Base-by-base conservation (phyloP, 1,140 invertebrate genomes). In the Cotesia glomerata region DNA sequence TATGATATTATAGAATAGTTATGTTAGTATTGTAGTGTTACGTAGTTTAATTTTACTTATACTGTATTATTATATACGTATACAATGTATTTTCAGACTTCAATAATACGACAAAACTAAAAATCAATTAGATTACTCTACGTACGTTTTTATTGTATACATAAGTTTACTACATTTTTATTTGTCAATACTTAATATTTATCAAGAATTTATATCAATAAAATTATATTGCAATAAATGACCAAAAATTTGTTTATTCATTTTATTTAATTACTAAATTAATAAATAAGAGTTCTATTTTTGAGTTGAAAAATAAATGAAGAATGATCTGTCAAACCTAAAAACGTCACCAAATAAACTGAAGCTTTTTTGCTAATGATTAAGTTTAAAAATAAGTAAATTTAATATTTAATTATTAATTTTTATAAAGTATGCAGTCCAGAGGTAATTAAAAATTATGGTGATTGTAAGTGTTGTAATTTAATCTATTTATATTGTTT, bases 121-220 rank as follows among this genome's bases (percentile, higher is more conserved):
- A 11, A 11, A 45, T 45, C 39, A 45, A 45, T 45, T 45, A 45
- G 3, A 45, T 45, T 45, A 45, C 39, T 34, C 18, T 62, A 62
- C 26, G 13, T 26, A 64, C 2, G 18, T 64, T 64, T 11, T 39
- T 11, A 4, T 39, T 39, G n/a, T 39, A 45, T n/a, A 35, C 14
- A 16, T 64, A 64, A 64, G n/a, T 64, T n/a, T 35, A 39, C n/a
- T 14, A 64, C 39, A 64, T 64, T 64, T 64, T 64, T 64, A 64
- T 36, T 5, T 64, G 26, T 18, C 9, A 34, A 18, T 18, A 59
- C 8, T 32, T 13, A 26, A 59, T 59, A 59, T 59, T 59, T 59
- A 18, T 59, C 14, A 18, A 18, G 13, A 59, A 34, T 59, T 59
- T 34, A 18, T 9, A 59, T 59, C 18, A 59, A 18, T 26, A 32